These are phyloP conservation scores for Bungarus multicinctus DNA, from an alignment of 2,113 vertebrate species.

Conservation along the genomic window DNA sequence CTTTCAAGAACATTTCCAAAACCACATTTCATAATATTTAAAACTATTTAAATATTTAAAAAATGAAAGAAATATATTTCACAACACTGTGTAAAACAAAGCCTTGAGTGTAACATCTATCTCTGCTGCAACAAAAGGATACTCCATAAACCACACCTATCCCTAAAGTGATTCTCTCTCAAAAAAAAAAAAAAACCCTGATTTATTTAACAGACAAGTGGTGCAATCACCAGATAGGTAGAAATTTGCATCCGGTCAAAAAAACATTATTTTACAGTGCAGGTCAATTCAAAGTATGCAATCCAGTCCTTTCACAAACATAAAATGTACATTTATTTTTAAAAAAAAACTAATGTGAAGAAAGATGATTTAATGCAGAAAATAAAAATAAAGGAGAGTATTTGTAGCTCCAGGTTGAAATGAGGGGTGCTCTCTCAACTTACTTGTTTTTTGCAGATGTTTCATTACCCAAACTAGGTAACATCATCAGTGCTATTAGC, in stretches of 20 bases:
- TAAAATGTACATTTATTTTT: background rate
- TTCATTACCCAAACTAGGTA: no score
- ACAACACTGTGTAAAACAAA: background rate
- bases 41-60: background rate
- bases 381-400: background rate
- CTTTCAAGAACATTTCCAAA: background rate
- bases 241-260: background rate
- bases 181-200: background rate
- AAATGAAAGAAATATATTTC: background rate
- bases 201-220: background rate
- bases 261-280: background rate
- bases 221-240: background rate
- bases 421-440: background rate
- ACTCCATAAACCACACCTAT: background rate
- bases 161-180: background rate
- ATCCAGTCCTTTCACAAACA: background rate
- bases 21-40: background rate
- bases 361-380: background rate
- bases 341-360: rapidly evolving
- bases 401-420: background rate
- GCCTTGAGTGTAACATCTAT: background rate
- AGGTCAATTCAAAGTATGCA: background rate
- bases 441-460: background rate
- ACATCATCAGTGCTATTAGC: no score
- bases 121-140: background rate